phyloP scores from a whole-genome alignment of 2,113 vertebrate species.

The Coturnix japonica region DNA sequence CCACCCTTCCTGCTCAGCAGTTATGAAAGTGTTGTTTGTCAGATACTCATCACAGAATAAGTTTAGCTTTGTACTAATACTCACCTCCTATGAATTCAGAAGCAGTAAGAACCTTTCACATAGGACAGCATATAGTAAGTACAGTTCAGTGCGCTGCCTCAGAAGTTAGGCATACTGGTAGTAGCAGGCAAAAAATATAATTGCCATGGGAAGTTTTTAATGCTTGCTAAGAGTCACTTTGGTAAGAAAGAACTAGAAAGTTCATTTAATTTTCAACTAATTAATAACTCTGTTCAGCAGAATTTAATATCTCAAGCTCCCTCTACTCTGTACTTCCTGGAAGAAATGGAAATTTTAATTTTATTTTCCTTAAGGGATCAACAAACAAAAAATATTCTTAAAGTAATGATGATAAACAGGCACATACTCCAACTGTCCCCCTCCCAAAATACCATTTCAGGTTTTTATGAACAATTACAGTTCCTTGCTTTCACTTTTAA shows the following conservation, averaged over 20 bases:
- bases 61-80: neutral
- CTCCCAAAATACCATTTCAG: neutral
- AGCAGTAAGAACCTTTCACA: neutral
- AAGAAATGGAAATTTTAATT: neutral
- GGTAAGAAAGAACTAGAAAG: neutral
- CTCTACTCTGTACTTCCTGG: neutral
- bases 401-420: neutral
- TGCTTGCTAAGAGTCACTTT: neutral
- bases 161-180: neutral
- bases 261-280: neutral
- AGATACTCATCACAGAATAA: too few relatives aligned
- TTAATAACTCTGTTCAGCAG: neutral
- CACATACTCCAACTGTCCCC: too few relatives aligned
- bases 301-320: neutral
- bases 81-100: neutral
- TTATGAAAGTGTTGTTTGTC: too few relatives aligned
- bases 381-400: neutral
- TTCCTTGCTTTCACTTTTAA: neutral
- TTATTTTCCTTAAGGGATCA: neutral
- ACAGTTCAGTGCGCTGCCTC: neutral
- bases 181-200: neutral
- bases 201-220: neutral
- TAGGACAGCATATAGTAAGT: neutral
- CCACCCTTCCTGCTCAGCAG: too few relatives aligned
- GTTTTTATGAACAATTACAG: neutral